Conservation (phyloP, 1,140 invertebrate species). For the Mizuhopecten yessoensis region DNA sequence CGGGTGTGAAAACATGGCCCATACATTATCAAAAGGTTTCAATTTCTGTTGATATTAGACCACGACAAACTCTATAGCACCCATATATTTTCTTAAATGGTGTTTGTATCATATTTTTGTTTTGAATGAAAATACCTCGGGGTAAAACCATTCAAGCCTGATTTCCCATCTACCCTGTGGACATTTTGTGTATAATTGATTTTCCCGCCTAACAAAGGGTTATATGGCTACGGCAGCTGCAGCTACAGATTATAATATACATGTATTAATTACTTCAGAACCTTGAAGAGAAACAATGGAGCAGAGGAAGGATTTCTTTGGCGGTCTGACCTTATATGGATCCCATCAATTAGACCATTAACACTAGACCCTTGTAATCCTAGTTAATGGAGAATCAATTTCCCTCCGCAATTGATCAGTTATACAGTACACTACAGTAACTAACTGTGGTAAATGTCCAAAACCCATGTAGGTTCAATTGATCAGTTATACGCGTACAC, state of each 20-base stretch:
- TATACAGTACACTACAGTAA: not conserved
- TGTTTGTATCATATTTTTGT: not conserved
- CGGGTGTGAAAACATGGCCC: not conserved
- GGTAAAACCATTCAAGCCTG: not conserved
- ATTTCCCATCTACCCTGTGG: not conserved
- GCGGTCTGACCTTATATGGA: not conserved
- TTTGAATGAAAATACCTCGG: not conserved
- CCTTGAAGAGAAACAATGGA: not conserved
- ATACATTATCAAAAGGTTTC: not conserved
- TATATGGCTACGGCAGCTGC: slow-evolving; percentile 4
- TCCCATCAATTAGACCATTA: not conserved
- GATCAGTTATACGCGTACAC: too few relatives aligned
- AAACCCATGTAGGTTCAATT: too few relatives aligned
- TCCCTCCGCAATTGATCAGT: not conserved
- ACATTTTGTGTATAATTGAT: not conserved
- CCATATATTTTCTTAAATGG: slow-evolving; percentile 9
- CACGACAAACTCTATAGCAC: not conserved
- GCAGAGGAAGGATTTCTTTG: not conserved
- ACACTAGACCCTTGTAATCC: not conserved
- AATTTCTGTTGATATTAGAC: not conserved
- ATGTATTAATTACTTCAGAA: not conserved
- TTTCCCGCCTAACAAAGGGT: not conserved
- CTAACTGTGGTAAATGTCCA: too few relatives aligned
- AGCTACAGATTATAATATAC: not conserved
- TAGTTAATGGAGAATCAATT: not conserved